Base-by-base conservation (phyloP, 2,888 invertebrate genomes). In the Xanthostigma xanthostigma region DNA sequence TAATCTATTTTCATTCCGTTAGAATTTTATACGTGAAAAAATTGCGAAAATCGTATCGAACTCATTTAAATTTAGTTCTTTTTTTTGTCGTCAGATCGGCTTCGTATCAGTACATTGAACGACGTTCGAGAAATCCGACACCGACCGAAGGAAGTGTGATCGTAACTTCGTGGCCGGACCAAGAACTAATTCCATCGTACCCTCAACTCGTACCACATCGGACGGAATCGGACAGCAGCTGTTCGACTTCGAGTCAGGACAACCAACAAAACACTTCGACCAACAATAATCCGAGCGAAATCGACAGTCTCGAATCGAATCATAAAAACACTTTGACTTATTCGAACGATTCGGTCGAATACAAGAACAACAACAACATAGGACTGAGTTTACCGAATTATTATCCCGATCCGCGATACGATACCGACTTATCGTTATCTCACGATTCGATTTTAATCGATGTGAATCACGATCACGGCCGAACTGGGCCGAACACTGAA, bases 291-390 rank as follows among this genome's bases (percentile, higher is more conserved):
- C 72, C 70, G 37, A 73, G 72, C 57, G 74, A 74, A 64, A 71
- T 73, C 50, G 76, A 76, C 57, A 75, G 74, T 60, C 64, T 75
- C 56, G 74, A 75, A 62, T 74, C 74, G 2, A 74, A 74, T 58
- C 75, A 72, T 64, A 72, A 74, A 40, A 69, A 74, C 56, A 62
- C 64, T 48, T 59, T 63, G 46, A 42, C 59, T 17, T 53, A 56
- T 34, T 71, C 60, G 68, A 68, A 53, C 55, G 71, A 54, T 69
- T 72, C 60, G 63, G 68, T 50, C 66, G 65, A 17, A 65, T 66
- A 47, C 68, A 69, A 55, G 68, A 70, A 35, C 43, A 10, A 41
- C 9, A 49, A 35, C 33, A 43, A 51, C 37, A 17, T 39, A 14
- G 61, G 60, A 12, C 56, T 68, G 35, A 66, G 62, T 50, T 55